Percentiles rank a stretch among this genome's conserved stretches.
phyloP scores from a whole-genome alignment of 1,140 invertebrate genomes.

The Tetragnatha versicolor region DNA sequence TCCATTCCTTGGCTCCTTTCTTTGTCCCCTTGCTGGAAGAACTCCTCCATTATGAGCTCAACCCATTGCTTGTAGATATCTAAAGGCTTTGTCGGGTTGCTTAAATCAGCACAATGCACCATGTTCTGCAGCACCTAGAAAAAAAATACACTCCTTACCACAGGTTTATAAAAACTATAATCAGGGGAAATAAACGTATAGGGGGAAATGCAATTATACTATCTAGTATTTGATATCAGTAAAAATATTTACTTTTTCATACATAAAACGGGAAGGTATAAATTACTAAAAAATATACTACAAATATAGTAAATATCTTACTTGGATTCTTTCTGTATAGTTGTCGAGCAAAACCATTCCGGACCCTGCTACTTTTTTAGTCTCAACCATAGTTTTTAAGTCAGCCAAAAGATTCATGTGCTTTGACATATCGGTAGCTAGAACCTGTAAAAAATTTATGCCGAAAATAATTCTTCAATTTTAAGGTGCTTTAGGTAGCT shows the following conservation, averaged over 20 bases:
- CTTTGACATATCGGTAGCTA: constrained; percentile 99
- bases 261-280: neutral
- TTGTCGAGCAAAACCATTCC: constrained; percentile 96
- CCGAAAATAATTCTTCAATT: no score
- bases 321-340: constrained; percentile 94
- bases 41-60: constrained; percentile 88
- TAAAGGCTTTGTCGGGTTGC: constrained; percentile 98
- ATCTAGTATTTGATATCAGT: neutral
- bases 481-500: no score
- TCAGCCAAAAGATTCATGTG: constrained; percentile 98
- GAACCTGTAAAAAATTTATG: constrained; percentile 60
- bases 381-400: constrained; percentile 99
- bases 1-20: constrained; percentile 89
- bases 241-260: neutral
- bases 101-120: constrained; percentile 98
- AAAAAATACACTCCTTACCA: neutral
- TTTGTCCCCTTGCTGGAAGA: constrained; percentile 87
- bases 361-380: constrained; percentile 96
- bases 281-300: neutral
- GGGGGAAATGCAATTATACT: neutral
- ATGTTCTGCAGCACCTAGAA: constrained; percentile 89
- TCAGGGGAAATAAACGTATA: neutral
- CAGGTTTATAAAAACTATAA: neutral
- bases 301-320: neutral
- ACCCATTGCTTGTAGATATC: constrained; percentile 94